A percentile compares a stretch with the other conserved stretches of the same genome.
phyloP scores from a whole-genome alignment of 2,888 invertebrate species.

The Mythimna loreyi region DNA sequence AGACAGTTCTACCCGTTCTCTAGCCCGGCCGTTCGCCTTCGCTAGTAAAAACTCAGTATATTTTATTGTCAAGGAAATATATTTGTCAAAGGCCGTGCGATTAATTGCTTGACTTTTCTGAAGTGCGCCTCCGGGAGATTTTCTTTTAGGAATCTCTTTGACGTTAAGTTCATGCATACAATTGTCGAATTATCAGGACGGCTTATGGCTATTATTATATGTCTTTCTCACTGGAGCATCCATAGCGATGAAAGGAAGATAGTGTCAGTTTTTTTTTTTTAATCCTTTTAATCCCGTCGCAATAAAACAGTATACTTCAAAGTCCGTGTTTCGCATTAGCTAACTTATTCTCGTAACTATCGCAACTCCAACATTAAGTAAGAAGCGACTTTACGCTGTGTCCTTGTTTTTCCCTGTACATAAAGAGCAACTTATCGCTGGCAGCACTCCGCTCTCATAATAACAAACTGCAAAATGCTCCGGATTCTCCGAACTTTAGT shows the following conservation, averaged over 20 bases:
- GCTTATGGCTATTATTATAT: neutral
- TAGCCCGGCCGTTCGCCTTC: slow-evolving; percentile 74
- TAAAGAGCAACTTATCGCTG: slow-evolving; percentile 84
- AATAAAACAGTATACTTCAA: slow-evolving; percentile 37
- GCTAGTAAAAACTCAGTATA: slow-evolving; percentile 87
- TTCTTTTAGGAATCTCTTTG: slow-evolving; percentile 67
- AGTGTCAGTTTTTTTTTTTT: slow-evolving; percentile 2
- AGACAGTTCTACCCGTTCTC: slow-evolving; percentile 87
- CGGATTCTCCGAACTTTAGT: slow-evolving; percentile 87
- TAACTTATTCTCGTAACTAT: slow-evolving; percentile 63
- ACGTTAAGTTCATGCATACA: slow-evolving; percentile 49
- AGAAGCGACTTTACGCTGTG: slow-evolving; percentile 66
- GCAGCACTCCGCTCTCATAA: slow-evolving; percentile 82
- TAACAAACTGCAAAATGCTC: slow-evolving; percentile 88
- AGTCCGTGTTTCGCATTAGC: slow-evolving; percentile 53
- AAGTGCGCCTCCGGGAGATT: slow-evolving; percentile 73
- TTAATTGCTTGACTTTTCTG: slow-evolving; percentile 84
- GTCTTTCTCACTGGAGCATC: neutral
- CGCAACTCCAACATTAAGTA: slow-evolving; percentile 61
- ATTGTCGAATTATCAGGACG: slow-evolving; percentile 49
- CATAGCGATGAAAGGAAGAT: neutral
- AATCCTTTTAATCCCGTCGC: neutral
- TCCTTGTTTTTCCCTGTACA: slow-evolving; percentile 78
- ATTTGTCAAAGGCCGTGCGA: slow-evolving; percentile 86
- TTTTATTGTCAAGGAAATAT: slow-evolving; percentile 89